phyloP scores from a whole-genome alignment of 2,888 invertebrate species.

The Phalangium opilio region DNA sequence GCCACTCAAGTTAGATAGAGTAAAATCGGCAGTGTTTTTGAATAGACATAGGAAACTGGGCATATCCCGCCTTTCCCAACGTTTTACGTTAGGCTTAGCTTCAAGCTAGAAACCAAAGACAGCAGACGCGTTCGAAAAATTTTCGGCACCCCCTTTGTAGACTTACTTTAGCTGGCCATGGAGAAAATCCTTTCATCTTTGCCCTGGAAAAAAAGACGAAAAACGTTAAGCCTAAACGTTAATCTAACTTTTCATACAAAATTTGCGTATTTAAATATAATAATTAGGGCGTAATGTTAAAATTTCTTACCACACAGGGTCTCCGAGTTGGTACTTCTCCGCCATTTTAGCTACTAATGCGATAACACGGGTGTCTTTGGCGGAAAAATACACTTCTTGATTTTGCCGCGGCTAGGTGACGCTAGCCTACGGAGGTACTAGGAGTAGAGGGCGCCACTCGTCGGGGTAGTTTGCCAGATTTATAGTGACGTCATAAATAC shows the following conservation, averaged over 20 bases:
- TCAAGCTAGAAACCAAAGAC: neutral
- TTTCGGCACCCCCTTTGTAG: neutral
- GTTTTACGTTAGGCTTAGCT: neutral
- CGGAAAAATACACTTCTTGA: no score
- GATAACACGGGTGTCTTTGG: no score
- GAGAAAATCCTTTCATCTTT: slow-evolving; percentile 92
- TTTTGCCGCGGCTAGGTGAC: no score
- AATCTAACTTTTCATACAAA: neutral
- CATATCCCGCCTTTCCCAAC: neutral
- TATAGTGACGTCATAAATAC: no score
- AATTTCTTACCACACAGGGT: slow-evolving; percentile 1
- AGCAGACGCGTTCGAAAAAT: neutral
- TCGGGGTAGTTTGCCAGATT: no score
- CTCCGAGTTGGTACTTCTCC: neutral
- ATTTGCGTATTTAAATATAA: neutral
- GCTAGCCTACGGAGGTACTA: no score
- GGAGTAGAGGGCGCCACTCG: no score
- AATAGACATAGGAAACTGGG: neutral
- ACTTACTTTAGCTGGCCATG: slow-evolving; percentile 93
- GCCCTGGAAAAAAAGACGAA: slow-evolving; percentile 52
- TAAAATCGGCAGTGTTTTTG: neutral
- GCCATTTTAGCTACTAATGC: neutral
- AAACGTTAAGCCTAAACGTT: neutral
- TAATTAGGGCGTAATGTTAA: neutral
- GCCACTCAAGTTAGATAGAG: neutral